Evolutionary conservation across 2,888 invertebrate genomes (phyloP).

Genomic region (Hydriomena furcata): DNA sequence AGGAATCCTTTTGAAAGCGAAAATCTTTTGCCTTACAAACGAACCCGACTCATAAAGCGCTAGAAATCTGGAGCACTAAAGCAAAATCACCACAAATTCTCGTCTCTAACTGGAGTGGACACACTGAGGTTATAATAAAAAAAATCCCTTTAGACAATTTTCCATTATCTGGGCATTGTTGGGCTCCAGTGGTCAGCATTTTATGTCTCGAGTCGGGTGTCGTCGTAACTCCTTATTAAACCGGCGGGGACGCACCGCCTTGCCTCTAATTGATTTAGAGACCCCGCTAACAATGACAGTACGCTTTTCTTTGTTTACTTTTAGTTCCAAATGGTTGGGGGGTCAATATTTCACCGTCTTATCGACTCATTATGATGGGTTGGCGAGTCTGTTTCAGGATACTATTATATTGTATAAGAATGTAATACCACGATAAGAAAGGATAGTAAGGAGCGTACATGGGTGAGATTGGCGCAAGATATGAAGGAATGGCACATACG

Average conservation of each 20-base stretch:
- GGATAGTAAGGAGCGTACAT: constrained; percentile 1
- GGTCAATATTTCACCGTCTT: constrained; percentile 9
- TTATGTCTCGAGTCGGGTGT: constrained; percentile 62
- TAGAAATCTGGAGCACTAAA: constrained; percentile 66
- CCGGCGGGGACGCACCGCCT: constrained; percentile 63
- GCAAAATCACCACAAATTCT: constrained; percentile 57
- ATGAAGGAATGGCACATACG: background rate
- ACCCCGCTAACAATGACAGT: constrained; percentile 55
- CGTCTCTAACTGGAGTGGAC: constrained; percentile 41
- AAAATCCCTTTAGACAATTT: constrained; percentile 76
- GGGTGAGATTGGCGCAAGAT: background rate
- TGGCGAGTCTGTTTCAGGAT: background rate
- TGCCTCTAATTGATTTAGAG: constrained; percentile 78
- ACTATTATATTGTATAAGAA: background rate
- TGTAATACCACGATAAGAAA: background rate
- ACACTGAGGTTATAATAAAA: constrained; percentile 68
- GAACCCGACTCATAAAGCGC: constrained; percentile 34
- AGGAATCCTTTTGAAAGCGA: constrained; percentile 18
- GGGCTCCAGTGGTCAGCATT: constrained; percentile 69
- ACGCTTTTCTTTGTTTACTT: constrained; percentile 58
- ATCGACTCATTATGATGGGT: background rate
- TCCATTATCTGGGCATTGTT: constrained; percentile 77
- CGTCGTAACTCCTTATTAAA: constrained; percentile 79
- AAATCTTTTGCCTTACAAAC: constrained; percentile 24
- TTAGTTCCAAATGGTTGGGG: constrained; percentile 41